A percentile compares a stretch with the other conserved stretches of the same genome.
Evolutionary conservation across 2,797 vertebrate species (phyloP).

Genomic region (Pseudopleuronectes americanus): DNA sequence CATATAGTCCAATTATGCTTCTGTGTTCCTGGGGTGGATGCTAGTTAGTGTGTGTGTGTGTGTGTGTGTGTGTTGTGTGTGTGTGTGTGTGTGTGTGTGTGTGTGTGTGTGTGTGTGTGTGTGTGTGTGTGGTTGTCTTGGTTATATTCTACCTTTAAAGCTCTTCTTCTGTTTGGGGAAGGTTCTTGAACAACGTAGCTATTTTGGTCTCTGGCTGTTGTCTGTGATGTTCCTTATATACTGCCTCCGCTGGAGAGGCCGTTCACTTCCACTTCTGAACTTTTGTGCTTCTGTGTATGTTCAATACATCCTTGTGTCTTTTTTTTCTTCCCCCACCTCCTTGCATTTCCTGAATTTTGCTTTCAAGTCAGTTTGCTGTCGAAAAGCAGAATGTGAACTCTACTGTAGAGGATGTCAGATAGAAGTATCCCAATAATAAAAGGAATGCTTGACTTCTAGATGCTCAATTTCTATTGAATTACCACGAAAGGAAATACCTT

Average conservation of each 20-base stretch:
- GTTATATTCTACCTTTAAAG: slow-evolving; percentile 10
- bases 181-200: neutral
- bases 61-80: neutral
- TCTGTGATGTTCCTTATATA: neutral
- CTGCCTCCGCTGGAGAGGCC: neutral
- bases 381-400: neutral
- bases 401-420: neutral
- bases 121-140: neutral
- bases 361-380: slow-evolving; percentile 12
- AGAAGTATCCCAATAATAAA: neutral
- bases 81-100: no score
- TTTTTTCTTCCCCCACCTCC: no score
- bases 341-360: neutral
- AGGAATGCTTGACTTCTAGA: no score
- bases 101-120: no score
- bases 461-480: no score
- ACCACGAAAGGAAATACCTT: no score
- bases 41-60: neutral
- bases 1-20: slow-evolving; percentile 27
- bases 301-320: neutral
- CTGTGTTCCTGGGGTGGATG: slow-evolving; percentile 15
- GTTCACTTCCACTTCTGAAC: neutral
- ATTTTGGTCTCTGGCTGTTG: slow-evolving; percentile 17
- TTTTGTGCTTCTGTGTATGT: neutral
- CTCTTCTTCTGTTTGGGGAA: slow-evolving; percentile 3